Evolutionary conservation across 2,888 invertebrate species (phyloP).

Genomic region (Caenorhabditis angaria): DNA sequence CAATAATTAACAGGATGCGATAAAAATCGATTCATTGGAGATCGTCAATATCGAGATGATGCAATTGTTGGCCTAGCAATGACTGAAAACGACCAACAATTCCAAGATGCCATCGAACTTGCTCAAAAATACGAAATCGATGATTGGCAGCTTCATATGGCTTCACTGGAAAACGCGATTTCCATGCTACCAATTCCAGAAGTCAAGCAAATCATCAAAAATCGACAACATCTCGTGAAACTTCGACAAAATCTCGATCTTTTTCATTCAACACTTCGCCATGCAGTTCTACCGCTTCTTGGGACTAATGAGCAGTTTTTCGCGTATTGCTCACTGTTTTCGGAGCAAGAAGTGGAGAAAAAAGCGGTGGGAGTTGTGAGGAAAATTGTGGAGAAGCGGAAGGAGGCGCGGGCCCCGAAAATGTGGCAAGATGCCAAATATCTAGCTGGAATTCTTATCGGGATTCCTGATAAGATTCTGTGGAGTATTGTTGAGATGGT

Average conservation of each 20-base stretch:
- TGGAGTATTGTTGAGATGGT: conserved; percentile 15
- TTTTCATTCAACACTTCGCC: conserved; percentile 39
- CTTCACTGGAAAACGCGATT: conserved; percentile 57
- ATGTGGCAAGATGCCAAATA: conserved; percentile 36
- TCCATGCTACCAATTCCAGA: conserved; percentile 35
- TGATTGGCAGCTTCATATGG: conserved; percentile 52
- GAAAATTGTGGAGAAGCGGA: conserved; percentile 42
- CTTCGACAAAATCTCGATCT: conserved; percentile 30
- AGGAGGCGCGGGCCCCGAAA: conserved; percentile 22
- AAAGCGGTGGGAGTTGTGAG: conserved; percentile 29
- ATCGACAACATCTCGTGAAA: conserved; percentile 41
- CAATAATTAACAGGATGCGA: conserved; percentile 45
- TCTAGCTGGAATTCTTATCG: conserved; percentile 15
- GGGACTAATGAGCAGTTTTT: conserved; percentile 48
- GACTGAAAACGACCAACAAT: conserved; percentile 49
- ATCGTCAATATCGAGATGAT: conserved; percentile 52
- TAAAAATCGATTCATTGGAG: conserved; percentile 56
- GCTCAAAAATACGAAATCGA: conserved; percentile 50
- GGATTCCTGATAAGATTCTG: conserved; percentile 43
- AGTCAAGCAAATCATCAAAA: conserved; percentile 40
- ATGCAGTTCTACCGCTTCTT: conserved; percentile 42
- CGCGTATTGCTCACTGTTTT: conserved; percentile 46
- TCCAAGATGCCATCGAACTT: conserved; percentile 53
- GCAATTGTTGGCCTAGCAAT: conserved; percentile 57
- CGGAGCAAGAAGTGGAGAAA: conserved; percentile 45